These are phyloP conservation scores for Ataeniobius toweri DNA, from an alignment of 2,797 vertebrate genomes.

Conservation along the genomic window DNA sequence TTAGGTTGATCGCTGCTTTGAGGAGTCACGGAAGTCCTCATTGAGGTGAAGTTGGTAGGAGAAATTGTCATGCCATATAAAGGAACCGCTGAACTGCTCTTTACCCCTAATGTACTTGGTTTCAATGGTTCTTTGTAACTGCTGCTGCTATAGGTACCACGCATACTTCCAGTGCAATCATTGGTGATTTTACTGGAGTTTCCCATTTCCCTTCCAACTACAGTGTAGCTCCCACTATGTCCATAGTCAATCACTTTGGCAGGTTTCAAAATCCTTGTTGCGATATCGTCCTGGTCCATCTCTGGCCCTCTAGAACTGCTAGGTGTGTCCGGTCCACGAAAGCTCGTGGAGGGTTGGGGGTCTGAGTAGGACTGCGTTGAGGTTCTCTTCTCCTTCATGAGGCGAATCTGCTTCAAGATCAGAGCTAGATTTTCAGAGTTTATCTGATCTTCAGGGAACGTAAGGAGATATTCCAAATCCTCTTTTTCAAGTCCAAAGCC, in stretches of 20 bases:
- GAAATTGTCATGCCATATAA: constrained; percentile 8
- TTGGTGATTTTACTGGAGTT: constrained; percentile 12
- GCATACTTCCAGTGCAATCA: constrained; percentile 5
- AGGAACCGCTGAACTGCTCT: constrained; percentile 20
- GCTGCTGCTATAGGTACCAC: constrained; percentile 1
- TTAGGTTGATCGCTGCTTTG: constrained; percentile 22
- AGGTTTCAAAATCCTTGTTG: constrained; percentile 69
- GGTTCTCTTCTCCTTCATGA: constrained; percentile 83
- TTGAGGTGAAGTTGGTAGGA: constrained; percentile 12
- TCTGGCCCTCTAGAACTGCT: constrained; percentile 9
- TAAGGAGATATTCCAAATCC: constrained; percentile 91
- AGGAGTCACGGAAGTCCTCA: constrained; percentile 10
- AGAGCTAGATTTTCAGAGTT: constrained; percentile 91
- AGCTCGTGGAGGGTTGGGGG: constrained; percentile 7
- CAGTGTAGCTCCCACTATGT: constrained; percentile 86
- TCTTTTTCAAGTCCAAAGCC: constrained; percentile 90
- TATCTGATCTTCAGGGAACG: constrained; percentile 92
- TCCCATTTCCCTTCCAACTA: constrained; percentile 67
- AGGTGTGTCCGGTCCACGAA: constrained; percentile 28
- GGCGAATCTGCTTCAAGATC: constrained; percentile 89
- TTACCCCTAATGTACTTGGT: background rate
- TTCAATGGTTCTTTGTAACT: constrained; percentile 6
- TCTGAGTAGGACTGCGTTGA: constrained; percentile 28
- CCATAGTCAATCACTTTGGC: constrained; percentile 94
- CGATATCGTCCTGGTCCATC: background rate